A percentile compares a stretch with the other conserved stretches of the same genome.
Evolutionary conservation across 2,888 invertebrate genomes (phyloP).

Genomic region (Drosophila kuntzei): DNA sequence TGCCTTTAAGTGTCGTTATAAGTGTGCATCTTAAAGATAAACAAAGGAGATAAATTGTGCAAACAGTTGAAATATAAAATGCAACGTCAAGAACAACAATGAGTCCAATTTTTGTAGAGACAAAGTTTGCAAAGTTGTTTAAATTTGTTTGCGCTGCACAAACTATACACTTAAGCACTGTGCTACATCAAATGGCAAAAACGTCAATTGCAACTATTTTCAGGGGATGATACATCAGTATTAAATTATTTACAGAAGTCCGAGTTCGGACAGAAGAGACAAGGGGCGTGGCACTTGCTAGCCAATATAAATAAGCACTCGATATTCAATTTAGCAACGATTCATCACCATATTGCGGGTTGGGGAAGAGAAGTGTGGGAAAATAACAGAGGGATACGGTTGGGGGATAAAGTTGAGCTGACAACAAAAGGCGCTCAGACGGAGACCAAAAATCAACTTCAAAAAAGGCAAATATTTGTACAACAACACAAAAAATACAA

Average conservation of each 20-base stretch:
- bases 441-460: constrained; percentile 75
- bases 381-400: neutral
- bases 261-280: neutral
- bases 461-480: constrained; percentile 79
- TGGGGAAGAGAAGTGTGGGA: neutral
- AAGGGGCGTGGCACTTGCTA: constrained; percentile 46
- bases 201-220: constrained; percentile 39
- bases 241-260: constrained; percentile 56
- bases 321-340: constrained; percentile 76
- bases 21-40: constrained; percentile 8
- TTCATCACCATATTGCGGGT: constrained; percentile 64
- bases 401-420: constrained; percentile 39
- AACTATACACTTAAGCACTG: constrained; percentile 53
- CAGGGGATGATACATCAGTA: constrained; percentile 62
- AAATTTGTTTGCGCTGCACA: constrained; percentile 66
- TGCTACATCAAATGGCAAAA: constrained; percentile 17
- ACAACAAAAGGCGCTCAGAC: constrained; percentile 73
- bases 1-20: constrained; percentile 1
- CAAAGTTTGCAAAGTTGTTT: constrained; percentile 61
- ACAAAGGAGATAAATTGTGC: constrained; percentile 3
- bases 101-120: constrained; percentile 21
- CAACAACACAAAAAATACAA: constrained; percentile 45
- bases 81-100: constrained; percentile 1
- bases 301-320: constrained; percentile 75
- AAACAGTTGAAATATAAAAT: constrained; percentile 7